A percentile compares a stretch with the other conserved stretches of the same genome.
phyloP scores from a whole-genome alignment of 2,113 vertebrate genomes.

The Sorex fumeus region DNA sequence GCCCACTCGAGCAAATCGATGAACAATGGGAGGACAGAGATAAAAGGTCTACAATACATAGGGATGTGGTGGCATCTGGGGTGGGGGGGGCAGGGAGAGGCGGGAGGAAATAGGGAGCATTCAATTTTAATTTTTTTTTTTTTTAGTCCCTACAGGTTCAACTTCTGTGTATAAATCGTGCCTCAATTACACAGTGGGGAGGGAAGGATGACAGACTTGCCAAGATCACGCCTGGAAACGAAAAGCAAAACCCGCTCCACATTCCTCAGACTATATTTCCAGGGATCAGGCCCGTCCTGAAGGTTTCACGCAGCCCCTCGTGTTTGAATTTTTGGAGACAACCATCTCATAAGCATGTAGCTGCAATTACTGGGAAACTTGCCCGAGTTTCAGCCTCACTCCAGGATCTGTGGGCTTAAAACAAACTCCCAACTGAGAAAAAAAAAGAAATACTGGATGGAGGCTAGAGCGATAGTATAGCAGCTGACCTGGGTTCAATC shows the following conservation, averaged over 20 bases:
- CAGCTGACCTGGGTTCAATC: too few relatives aligned
- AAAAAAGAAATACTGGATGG: not conserved
- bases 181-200: not conserved
- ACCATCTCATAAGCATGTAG: not conserved
- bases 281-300: constrained; percentile 34
- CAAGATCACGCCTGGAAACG: constrained; percentile 4
- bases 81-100: not conserved
- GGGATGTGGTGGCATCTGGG: too few relatives aligned
- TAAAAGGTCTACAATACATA: too few relatives aligned
- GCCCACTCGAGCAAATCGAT: too few relatives aligned
- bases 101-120: not conserved
- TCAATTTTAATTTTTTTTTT: not conserved
- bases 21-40: too few relatives aligned
- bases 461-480: too few relatives aligned
- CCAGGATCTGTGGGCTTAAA: constrained; percentile 33
- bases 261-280: constrained; percentile 39
- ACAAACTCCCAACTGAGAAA: not conserved
- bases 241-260: constrained; percentile 58
- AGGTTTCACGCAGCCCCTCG: constrained; percentile 24
- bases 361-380: not conserved
- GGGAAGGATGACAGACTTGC: constrained; percentile 42
- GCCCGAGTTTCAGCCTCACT: not conserved
- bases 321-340: not conserved
- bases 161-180: not conserved
- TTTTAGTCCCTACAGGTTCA: constrained; percentile 5